Conservation (phyloP, 2,797 vertebrate genomes). For the Cacajao melanocephalus region DNA sequence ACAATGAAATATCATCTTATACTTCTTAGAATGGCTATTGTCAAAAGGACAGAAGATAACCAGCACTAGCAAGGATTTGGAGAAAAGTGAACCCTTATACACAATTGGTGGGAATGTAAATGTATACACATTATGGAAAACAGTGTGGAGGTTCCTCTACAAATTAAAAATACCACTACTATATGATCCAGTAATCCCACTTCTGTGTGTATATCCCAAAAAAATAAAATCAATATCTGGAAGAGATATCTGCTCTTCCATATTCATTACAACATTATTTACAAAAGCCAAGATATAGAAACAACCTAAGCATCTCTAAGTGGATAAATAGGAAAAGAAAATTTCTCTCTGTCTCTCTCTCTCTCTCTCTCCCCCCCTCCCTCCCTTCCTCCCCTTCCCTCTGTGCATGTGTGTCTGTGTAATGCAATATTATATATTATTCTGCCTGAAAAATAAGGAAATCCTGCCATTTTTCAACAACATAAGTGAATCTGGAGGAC, state of each 20-base stretch:
- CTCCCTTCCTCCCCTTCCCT: not conserved
- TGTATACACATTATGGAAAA: not conserved
- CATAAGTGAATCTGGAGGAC: not conserved
- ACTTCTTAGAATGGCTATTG: not conserved
- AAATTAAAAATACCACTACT: not conserved
- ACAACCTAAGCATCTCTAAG: not conserved
- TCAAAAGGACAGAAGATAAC: not conserved
- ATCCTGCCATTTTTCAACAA: not conserved
- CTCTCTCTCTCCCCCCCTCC: fast-evolving
- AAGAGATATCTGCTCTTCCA: not conserved
- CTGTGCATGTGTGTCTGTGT: not conserved
- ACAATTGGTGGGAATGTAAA: not conserved
- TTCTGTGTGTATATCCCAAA: not conserved
- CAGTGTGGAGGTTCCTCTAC: not conserved
- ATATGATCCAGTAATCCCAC: not conserved
- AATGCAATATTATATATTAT: not conserved
- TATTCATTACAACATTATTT: not conserved
- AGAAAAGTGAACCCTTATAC: not conserved
- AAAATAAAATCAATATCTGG: not conserved
- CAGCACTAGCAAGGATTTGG: not conserved
- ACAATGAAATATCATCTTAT: not conserved
- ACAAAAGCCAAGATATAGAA: not conserved
- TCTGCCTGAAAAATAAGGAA: not conserved
- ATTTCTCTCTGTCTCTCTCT: no score
- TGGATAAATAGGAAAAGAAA: not conserved